Evolutionary conservation across 2,888 invertebrate genomes (phyloP), one percentile per base, ranked within the genome.

Genomic region (Parnassius glacialis): DNA sequence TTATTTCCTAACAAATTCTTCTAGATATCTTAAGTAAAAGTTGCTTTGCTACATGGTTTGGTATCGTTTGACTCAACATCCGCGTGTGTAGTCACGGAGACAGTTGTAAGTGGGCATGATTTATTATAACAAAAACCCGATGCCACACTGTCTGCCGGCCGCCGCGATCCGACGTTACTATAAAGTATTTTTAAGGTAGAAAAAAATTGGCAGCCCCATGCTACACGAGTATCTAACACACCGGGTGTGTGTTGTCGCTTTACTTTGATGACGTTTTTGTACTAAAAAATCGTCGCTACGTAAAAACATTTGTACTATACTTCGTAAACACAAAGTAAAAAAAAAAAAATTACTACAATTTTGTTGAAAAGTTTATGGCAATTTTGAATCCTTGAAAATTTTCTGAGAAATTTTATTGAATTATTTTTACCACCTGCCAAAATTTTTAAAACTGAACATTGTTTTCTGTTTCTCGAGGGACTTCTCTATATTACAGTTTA

Each of bases 131-230:
- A 81, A 81, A 84, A 84, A 83, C 76, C 75, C 70, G 87, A 85
- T 84, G 89, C 88, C 90, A 80, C 75, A 78, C 80, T 81, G 89
- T 89, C 90, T 90, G 80, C 65, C 67, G 73, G 74, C 71, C 56
- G 47, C 54, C 47, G 56, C 42, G 74, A 73, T 70, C 71, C 70
- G 70, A 67, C 70, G 78, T 74, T 70, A 74, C 78, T 78, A 80
- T 81, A 79, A 78, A 79, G 71, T 68, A 52, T 72, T 73, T 78
- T 79, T 76, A 70, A 65, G 66, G 62, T 52, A 63, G 59, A 68
- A 81, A 85, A 87, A 87, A 84, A 77, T 70, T 70, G 70, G 79
- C 78, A 72, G 77, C 80, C 81, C 70, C 73, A 69, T 76, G 70
- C 73, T 70, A 78, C 75, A 80, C 70, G 76, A 73, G 74, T 70